These are phyloP conservation scores for Capricornis sumatraensis DNA, from an alignment of 2,113 vertebrate species.

Conservation along the genomic window DNA sequence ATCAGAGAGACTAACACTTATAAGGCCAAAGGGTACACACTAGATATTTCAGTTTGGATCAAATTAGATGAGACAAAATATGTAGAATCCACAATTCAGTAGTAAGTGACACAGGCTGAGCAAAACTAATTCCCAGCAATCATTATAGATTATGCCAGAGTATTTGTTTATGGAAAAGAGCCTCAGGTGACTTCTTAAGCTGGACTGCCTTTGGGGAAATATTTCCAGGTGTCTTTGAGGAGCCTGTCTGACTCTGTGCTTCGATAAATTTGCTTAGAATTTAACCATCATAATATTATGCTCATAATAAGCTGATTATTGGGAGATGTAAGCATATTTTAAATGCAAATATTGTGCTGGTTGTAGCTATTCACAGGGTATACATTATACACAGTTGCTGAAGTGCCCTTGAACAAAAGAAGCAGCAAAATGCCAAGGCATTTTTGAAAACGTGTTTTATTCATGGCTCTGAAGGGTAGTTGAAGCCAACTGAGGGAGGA, in stretches of 20 bases:
- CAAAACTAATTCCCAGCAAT: not conserved
- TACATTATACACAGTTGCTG: slow-evolving; percentile 31
- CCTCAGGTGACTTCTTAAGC: not conserved
- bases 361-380: not conserved
- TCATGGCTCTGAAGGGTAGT: slow-evolving; percentile 34
- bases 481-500: slow-evolving; percentile 4
- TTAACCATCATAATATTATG: slow-evolving; percentile 36
- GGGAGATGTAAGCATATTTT: not conserved
- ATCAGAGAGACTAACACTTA: not conserved
- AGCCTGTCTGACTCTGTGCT: not conserved
- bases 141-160: not conserved
- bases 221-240: not conserved
- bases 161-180: slow-evolving; percentile 18
- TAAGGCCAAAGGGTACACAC: not conserved
- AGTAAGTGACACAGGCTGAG: not conserved
- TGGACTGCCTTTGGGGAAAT: not conserved
- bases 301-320: slow-evolving; percentile 26
- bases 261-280: slow-evolving; percentile 29
- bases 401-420: slow-evolving; percentile 45
- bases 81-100: not conserved
- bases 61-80: slow-evolving; percentile 3
- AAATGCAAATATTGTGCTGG: slow-evolving; percentile 6
- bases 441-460: slow-evolving; percentile 46
- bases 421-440: slow-evolving; percentile 36
- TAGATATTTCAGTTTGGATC: not conserved